phyloP scores from a whole-genome alignment of 2,888 invertebrate genomes.

The Ptychoptera contaminata region DNA sequence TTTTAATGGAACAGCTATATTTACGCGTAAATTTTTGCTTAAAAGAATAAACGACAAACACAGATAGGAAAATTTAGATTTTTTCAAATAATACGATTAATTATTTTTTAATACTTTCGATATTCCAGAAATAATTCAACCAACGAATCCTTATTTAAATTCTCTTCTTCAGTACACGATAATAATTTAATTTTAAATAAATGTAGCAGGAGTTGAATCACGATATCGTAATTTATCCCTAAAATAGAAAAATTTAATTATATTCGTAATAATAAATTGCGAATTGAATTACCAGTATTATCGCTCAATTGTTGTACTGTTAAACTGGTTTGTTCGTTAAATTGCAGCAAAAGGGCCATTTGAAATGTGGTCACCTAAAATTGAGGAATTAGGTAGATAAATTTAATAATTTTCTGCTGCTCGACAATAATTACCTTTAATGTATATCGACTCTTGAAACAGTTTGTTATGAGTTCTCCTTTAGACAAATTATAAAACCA shows the following conservation, averaged over 20 bases:
- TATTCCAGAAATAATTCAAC: slow-evolving; percentile 62
- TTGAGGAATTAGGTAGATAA: too few relatives aligned
- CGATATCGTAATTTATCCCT: slow-evolving; percentile 25
- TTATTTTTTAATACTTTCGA: slow-evolving; percentile 48
- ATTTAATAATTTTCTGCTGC: background rate
- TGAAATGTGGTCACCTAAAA: slow-evolving; percentile 91
- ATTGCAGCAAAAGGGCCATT: slow-evolving; percentile 94
- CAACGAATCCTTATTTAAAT: slow-evolving; percentile 55
- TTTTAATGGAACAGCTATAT: slow-evolving; percentile 96
- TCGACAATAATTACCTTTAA: slow-evolving; percentile 24
- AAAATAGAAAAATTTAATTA: background rate
- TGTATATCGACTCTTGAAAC: slow-evolving; percentile 65
- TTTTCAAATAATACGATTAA: slow-evolving; percentile 3
- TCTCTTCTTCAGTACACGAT: slow-evolving; percentile 60
- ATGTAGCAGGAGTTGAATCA: slow-evolving; percentile 73
- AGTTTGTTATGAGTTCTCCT: slow-evolving; percentile 91
- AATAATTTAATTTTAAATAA: slow-evolving; percentile 87
- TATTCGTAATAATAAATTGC: background rate
- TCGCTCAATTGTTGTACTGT: slow-evolving; percentile 74
- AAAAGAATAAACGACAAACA: slow-evolving; percentile 16
- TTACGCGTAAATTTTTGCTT: slow-evolving; percentile 93
- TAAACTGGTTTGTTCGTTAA: slow-evolving; percentile 77
- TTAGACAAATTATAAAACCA: slow-evolving; percentile 99
- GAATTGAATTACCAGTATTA: slow-evolving; percentile 42
- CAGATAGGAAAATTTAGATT: slow-evolving; percentile 3